phyloP scores from a whole-genome alignment of 2,113 vertebrate species.

The Oreochromis aureus region DNA sequence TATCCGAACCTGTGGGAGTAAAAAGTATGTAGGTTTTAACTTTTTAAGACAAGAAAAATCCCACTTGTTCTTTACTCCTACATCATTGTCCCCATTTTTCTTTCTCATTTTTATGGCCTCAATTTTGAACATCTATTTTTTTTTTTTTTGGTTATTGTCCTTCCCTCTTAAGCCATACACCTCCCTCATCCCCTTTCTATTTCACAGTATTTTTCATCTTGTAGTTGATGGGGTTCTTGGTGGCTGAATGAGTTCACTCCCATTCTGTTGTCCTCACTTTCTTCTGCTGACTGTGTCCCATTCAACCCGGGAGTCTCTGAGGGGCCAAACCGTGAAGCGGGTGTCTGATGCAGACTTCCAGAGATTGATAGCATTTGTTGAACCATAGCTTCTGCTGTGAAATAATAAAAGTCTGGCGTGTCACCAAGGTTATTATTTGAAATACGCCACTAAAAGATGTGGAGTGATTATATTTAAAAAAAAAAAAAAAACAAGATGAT shows the following conservation, averaged over 20 bases:
- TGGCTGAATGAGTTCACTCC: slow-evolving; percentile 23
- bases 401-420: slow-evolving; percentile 31
- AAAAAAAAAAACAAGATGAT: background rate
- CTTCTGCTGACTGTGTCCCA: slow-evolving; percentile 31
- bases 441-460: background rate
- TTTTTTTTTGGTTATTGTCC: slow-evolving; percentile 2
- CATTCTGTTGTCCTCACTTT: slow-evolving; percentile 10
- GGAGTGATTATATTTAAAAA: background rate
- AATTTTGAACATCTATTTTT: background rate
- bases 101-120: background rate
- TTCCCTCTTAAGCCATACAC: background rate
- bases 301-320: slow-evolving; percentile 22
- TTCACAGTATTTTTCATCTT: slow-evolving; percentile 9
- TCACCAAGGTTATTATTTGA: background rate
- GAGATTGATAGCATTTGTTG: slow-evolving; percentile 36
- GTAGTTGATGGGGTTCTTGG: background rate
- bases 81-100: background rate
- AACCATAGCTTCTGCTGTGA: slow-evolving; percentile 32
- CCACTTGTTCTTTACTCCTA: background rate
- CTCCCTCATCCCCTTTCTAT: background rate
- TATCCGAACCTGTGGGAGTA: slow-evolving; percentile 1
- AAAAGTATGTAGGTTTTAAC: background rate
- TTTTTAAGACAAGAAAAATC: slow-evolving; percentile 9
- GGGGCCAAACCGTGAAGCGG: background rate
- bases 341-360: slow-evolving; percentile 22